Evolutionary conservation across 2,797 vertebrate species (phyloP), one percentile per base, ranked within the genome.

Genomic region (Novumbra hubbsi): DNA sequence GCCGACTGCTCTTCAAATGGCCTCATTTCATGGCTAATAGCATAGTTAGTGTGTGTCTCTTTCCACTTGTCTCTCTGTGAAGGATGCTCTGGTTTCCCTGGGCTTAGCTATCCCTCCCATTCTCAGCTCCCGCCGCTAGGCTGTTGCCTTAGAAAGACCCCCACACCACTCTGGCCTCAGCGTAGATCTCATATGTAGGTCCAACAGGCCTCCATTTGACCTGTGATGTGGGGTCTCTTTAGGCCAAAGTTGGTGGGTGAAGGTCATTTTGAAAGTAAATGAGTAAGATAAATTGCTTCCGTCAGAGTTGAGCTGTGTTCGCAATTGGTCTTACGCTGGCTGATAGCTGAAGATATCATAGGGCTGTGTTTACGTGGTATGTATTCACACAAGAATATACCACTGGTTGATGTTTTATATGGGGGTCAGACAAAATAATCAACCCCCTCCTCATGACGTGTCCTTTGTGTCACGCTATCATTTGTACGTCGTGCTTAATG

Each of bases 181-280:
- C 11, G 52, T 21, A 57, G 19, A 17, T 17, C 50, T 2, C 5
- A 32, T 32, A 52, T 17, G 6, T 6, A n/a, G 19, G 50, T 52
- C 7, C 2, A 19, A 32, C 32, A 52, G 19, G 50, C 50, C 17
- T 17, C 19, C 8, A 17, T 17, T 19, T 9, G 50, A 52, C 19
- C 50, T 52, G 19, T 52, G 17, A n/a, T 19, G 19, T 52, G 19
- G n/a, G 5, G 6, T 34, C 6, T 38, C 17, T 66, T 38, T 9
- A 30, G 21, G 30, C 68, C 4, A 15, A 66, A 34, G 32, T 27
- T 75, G 66, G 78, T 76, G 79, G 70, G 71, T 41, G 78, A 73
- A 81, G 71, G 73, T 80, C 79, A 52, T 34, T 80, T 76, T 55
- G 62, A 81, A 81, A 32, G 86, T 87, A 86, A 86, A 85, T 85